Evolutionary conservation across 2,888 invertebrate species (phyloP), one percentile per base, ranked within the genome.

Genomic region (Itoplectis maculator): DNA sequence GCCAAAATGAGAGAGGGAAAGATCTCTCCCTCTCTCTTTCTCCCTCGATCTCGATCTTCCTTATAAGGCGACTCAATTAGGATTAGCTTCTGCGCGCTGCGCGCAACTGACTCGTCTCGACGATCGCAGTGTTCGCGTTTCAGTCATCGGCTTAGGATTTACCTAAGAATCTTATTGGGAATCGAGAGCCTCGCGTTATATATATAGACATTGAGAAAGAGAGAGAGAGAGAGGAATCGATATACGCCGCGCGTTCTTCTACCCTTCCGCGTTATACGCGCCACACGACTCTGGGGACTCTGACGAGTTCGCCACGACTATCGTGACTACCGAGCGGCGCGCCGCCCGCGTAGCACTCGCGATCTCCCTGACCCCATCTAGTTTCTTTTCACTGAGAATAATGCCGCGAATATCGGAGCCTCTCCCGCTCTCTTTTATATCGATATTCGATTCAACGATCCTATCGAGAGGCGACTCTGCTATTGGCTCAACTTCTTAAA

Each of bases 1-100:
- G 70, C 37, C 18, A 40, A 63, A 79, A 37, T 54, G 63, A 61
- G 42, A 47, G 40, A 20, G 54, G 29, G 20, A 54, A 79, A 29
- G 29, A 3, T 29, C 2, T 5, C 29, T 29, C 29, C 3, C 2
- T 29, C 29, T 29, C n/a, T n/a, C n/a, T n/a, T n/a, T n/a, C n/a
- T n/a, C 73, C 69, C 77, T 73, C 68, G 73, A 79, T 13, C 37
- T 59, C 45, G 4, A 51, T 56, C 56, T 72, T 42, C 88, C 87
- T 87, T 89, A 90, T 88, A 89, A 90, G 88, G 87, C 89, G 88
- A 89, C 89, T 90, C 90, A 90, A 90, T 90, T 90, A 90, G 90
- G 90, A 90, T 91, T 90, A 91, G 89, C 87, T 87, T 85, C 85
- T 84, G 29, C 3, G n/a, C 84, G 85, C 84, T 84, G n/a, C n/a